Base-by-base conservation (phyloP, 2,113 vertebrate species). In the Suncus etruscus region DNA sequence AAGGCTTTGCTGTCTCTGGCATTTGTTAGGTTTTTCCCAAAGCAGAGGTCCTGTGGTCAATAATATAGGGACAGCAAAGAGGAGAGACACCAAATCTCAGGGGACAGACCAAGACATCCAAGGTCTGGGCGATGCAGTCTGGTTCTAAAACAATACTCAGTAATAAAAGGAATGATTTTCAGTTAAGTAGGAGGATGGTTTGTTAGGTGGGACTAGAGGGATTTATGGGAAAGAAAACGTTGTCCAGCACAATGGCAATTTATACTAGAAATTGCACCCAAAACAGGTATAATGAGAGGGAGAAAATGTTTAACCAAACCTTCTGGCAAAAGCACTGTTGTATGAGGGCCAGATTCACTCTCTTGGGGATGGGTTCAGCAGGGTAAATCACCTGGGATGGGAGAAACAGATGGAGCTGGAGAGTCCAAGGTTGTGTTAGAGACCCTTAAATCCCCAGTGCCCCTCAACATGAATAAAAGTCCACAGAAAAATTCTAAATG, bases 1-100 rank as follows among this genome's bases (percentile, higher is more conserved):
- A 94, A 94, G 32, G 63, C 88, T 89, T 79, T 91, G 58, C 48
- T 72, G n/a, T 94, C 76, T 65, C 48, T 78, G 72, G 68, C 27
- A n/a, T 31, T 81, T 74, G 45, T 77, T 50, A 68, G 50, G 65
- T 61, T 84, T 89, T 77, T 75, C 83, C 91, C 76, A 63, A 83
- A 93, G 83, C 83, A 81, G 63, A 11, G 27, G 48, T 22, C 70
- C 70, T 76, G 39, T 65, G 54, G 73, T 61, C 83, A 96, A 91
- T 65, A 88, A 66, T 50, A 24, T 25, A 29, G 68, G 16, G 54
- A 83, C 25, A 15, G 24, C 65, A 58, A 6, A 10, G 18, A 31
- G 27, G 47, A 74, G 58, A 54, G 16, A 45, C 15, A 50, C 27
- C 39, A 45, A 18, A 65, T 32, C 86, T 31, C 6, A 15, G 63